phyloP scores from a whole-genome alignment of 2,888 invertebrate species.

The Iphiclides podalirius region DNA sequence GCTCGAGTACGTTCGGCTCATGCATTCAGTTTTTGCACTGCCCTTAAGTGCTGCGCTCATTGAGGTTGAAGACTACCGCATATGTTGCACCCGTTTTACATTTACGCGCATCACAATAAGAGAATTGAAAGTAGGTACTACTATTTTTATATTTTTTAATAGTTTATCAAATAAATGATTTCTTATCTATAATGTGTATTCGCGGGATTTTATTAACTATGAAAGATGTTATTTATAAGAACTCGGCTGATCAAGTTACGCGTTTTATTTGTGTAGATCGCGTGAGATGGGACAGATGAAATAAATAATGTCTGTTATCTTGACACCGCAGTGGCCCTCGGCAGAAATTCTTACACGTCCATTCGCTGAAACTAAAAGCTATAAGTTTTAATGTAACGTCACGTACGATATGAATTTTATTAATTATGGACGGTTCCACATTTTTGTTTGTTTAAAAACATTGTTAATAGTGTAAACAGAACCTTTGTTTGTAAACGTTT shows the following conservation, averaged over 20 bases:
- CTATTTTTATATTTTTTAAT: background rate
- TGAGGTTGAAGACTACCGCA: slow-evolving; percentile 48
- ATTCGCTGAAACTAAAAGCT: slow-evolving; percentile 59
- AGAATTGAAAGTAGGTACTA: background rate
- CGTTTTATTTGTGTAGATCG: slow-evolving; percentile 75
- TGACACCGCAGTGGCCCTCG: slow-evolving; percentile 56
- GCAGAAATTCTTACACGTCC: slow-evolving; percentile 75
- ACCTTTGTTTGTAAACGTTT: too few species aligned
- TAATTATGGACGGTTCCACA: too few species aligned
- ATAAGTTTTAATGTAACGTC: slow-evolving; percentile 45
- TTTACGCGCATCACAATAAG: background rate
- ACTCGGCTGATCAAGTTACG: slow-evolving; percentile 67
- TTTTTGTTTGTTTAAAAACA: too few species aligned
- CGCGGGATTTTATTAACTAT: background rate
- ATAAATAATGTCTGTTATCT: slow-evolving; percentile 77
- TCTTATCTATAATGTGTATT: too few species aligned
- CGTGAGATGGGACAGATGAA: slow-evolving; percentile 60
- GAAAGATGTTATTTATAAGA: slow-evolving; percentile 35
- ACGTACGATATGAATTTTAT: slow-evolving; percentile 30
- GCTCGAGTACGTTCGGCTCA: slow-evolving; percentile 58
- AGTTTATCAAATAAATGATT: background rate
- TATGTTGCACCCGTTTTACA: slow-evolving; percentile 25
- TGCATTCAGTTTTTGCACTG: slow-evolving; percentile 60
- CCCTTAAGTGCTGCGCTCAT: slow-evolving; percentile 49
- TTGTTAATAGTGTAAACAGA: too few species aligned